Evolutionary conservation across 2,113 vertebrate species (phyloP).

Genomic region (Coracopsis vasa): DNA sequence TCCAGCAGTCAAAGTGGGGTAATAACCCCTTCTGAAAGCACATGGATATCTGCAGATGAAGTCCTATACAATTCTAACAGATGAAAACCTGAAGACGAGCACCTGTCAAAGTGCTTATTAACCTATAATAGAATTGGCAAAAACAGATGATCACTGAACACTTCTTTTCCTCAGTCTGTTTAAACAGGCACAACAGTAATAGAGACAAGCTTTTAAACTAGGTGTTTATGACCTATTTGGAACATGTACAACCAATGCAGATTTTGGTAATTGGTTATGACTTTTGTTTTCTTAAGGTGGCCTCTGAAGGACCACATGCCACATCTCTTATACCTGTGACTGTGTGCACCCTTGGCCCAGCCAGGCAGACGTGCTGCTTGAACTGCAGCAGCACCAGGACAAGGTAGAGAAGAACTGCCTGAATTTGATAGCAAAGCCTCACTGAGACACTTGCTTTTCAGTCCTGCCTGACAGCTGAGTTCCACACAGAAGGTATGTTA

Average conservation of each 20-base stretch:
- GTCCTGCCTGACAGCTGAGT: background rate
- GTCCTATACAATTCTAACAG: background rate
- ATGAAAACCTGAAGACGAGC: background rate
- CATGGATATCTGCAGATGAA: background rate
- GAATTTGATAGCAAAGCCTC: background rate
- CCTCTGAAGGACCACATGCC: background rate
- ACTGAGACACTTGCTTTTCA: background rate
- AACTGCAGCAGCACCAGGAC: background rate
- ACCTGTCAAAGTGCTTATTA: background rate
- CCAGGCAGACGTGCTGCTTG: background rate
- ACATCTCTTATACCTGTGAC: background rate
- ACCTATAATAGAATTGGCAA: background rate
- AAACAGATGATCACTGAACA: background rate
- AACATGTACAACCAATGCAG: background rate
- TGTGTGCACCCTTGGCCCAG: background rate
- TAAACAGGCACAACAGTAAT: background rate
- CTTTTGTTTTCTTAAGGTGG: background rate
- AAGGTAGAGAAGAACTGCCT: background rate
- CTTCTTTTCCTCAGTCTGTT: background rate
- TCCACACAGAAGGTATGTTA: background rate
- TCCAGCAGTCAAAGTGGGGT: background rate
- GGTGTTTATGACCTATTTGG: conserved; percentile 23
- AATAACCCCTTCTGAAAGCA: background rate
- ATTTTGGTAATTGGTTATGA: background rate
- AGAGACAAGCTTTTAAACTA: background rate